Evolutionary conservation across 2,888 invertebrate species (phyloP).

Genomic region (Epirrhoe alternata): DNA sequence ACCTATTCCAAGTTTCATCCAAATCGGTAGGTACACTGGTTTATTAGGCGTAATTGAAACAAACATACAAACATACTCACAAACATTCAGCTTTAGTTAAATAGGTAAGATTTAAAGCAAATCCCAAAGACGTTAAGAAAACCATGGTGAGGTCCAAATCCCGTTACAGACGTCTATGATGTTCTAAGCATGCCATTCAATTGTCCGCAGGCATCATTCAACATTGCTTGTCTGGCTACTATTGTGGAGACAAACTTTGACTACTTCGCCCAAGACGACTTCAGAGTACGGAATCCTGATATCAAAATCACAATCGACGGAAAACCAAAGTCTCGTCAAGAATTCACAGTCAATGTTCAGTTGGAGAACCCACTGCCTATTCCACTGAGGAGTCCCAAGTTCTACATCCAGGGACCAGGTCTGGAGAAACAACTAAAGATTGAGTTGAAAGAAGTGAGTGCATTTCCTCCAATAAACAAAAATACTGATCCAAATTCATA

Average conservation of each 20-base stretch:
- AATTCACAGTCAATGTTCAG: slow-evolving; percentile 86
- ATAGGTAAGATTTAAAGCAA: background rate
- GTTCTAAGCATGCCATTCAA: background rate
- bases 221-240: slow-evolving; percentile 91
- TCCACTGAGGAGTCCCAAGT: slow-evolving; percentile 90
- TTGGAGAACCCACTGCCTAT: slow-evolving; percentile 94
- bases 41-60: too few species aligned
- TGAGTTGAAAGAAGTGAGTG: slow-evolving; percentile 86
- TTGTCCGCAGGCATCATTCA: slow-evolving; percentile 88
- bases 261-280: slow-evolving; percentile 95
- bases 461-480: background rate
- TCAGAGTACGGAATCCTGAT: slow-evolving; percentile 94
- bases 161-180: background rate
- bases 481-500: background rate
- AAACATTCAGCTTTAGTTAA: too few species aligned
- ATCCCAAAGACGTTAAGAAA: background rate
- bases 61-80: too few species aligned
- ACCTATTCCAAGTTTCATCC: too few species aligned
- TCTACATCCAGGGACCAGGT: slow-evolving; percentile 93
- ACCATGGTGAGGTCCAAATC: background rate
- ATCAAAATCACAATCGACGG: slow-evolving; percentile 90
- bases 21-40: too few species aligned
- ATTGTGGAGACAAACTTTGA: slow-evolving; percentile 93
- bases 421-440: slow-evolving; percentile 90
- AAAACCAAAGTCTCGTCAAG: slow-evolving; percentile 78